phyloP scores from a whole-genome alignment of 1,140 invertebrate genomes.

The Lepidurus arcticus region DNA sequence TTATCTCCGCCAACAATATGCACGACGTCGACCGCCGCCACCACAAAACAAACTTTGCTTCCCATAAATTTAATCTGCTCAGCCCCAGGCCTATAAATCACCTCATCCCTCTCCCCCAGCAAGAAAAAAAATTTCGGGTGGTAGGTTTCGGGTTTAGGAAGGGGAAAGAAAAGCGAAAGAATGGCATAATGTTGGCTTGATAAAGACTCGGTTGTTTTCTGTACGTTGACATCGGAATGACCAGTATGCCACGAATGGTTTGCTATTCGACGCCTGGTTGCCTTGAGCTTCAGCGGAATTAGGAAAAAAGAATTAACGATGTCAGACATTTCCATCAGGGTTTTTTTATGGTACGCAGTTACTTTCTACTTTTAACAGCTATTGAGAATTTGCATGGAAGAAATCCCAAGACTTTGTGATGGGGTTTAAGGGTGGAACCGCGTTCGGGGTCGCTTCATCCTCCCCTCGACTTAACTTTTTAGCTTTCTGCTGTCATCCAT shows the following conservation, averaged over 20 bases:
- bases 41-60: conserved; percentile 11
- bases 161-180: not conserved
- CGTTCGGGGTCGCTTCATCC: not conserved
- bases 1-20: conserved; percentile 15
- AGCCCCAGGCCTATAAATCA: conserved; percentile 18
- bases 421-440: not conserved
- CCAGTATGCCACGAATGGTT: conserved; percentile 13
- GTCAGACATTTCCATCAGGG: no score
- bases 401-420: no score
- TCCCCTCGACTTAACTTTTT: conserved; percentile 9
- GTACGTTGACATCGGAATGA: not conserved
- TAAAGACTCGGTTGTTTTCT: not conserved
- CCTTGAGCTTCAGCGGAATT: no score
- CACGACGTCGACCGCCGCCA: conserved; percentile 12
- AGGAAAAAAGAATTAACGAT: no score
- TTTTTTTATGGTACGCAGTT: no score
- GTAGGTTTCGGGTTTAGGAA: not conserved
- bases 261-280: not conserved
- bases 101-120: not conserved
- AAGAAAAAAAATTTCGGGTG: not conserved
- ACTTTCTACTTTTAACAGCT: no score
- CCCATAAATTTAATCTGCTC: conserved; percentile 22
- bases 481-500: not conserved
- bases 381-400: no score
- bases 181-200: not conserved